Evolutionary conservation across 2,888 invertebrate genomes (phyloP).

Genomic region (Scrobipalpa costella): DNA sequence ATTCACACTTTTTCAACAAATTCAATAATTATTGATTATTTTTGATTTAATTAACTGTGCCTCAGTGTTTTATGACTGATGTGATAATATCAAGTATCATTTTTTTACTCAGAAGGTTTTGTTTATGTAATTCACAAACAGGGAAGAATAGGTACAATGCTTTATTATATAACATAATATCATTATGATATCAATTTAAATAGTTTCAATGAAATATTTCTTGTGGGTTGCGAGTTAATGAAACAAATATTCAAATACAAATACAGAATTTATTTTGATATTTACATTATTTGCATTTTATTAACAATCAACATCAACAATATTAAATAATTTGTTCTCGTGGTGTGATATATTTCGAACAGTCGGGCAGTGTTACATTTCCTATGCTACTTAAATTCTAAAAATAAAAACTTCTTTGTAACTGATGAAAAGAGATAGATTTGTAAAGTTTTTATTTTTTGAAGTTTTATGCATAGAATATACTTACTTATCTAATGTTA

Average conservation of each 20-base stretch:
- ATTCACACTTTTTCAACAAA: no score
- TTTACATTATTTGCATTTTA: conserved; percentile 89
- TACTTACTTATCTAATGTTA: conserved; percentile 15
- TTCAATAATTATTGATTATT: neutral
- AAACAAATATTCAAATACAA: conserved; percentile 83
- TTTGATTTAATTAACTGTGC: neutral
- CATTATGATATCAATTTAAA: neutral
- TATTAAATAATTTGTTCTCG: conserved; percentile 83
- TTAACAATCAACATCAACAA: conserved; percentile 91
- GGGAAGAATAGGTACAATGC: neutral
- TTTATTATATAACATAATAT: neutral
- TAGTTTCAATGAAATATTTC: neutral
- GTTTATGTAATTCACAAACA: conserved; percentile 1
- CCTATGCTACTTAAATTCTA: conserved; percentile 6
- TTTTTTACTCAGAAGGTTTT: neutral
- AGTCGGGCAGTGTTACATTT: conserved; percentile 67
- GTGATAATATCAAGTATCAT: neutral
- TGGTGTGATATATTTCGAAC: conserved; percentile 77
- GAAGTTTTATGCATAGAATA: neutral
- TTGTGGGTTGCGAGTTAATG: neutral
- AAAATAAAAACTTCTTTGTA: conserved; percentile 18
- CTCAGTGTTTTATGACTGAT: neutral
- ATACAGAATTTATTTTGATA: conserved; percentile 86
- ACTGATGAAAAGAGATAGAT: neutral
- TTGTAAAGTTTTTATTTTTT: conserved; percentile 8